phyloP scores from a whole-genome alignment of 1,140 invertebrate genomes.

The Ceratitis capitata region DNA sequence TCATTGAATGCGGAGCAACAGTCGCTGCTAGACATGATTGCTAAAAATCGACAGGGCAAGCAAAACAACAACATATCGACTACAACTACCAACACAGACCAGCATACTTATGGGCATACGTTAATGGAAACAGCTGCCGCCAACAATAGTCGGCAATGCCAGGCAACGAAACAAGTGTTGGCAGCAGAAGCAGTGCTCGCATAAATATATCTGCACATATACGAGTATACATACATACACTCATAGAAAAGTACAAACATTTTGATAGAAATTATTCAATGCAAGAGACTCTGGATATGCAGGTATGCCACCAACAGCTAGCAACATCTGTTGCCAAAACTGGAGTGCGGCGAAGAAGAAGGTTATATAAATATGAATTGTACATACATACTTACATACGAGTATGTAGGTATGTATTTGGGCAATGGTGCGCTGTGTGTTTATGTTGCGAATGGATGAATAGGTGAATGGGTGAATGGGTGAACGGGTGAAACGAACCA shows the following conservation, averaged over 20 bases:
- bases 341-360: neutral
- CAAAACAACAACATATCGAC: neutral
- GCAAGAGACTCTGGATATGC: neutral
- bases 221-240: neutral
- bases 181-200: neutral
- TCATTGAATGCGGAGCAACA: slow-evolving; percentile 9
- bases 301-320: neutral
- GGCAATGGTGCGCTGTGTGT: neutral
- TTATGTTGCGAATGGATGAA: no score
- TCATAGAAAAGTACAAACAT: no score
- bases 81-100: neutral
- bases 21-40: slow-evolving; percentile 1
- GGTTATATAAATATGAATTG: no score
- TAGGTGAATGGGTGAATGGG: neutral
- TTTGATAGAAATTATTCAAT: neutral
- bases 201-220: neutral
- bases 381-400: neutral
- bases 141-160: neutral
- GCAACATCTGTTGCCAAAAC: neutral
- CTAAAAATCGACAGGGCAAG: neutral
- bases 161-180: neutral
- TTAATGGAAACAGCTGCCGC: neutral
- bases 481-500: neutral
- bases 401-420: neutral
- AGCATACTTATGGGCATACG: neutral